Evolutionary conservation across 2,113 vertebrate genomes (phyloP), one percentile per base, ranked within the genome.

Genomic region (Halichoeres trimaculatus): DNA sequence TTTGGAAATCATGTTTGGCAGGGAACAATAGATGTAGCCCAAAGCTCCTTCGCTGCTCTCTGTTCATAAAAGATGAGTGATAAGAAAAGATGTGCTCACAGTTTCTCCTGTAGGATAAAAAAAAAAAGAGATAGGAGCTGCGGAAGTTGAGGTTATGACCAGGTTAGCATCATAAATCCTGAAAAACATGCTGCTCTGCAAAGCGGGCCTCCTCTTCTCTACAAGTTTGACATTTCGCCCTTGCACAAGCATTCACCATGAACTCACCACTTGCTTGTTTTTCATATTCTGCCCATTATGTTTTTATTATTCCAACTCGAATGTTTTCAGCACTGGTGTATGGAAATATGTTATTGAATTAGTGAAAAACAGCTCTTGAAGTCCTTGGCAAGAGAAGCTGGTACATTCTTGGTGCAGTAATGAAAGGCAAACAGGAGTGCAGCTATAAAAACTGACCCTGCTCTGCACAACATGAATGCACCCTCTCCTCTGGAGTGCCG

Each of bases 161-260:
- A n/a, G 26, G 11, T 17, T 45, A 5, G 30, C 11, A 14, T 34
- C 30, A 26, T 24, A 35, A 14, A 17, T 11, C 8, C 23, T 4
- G 22, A 73, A 58, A 30, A 3, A 11, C 13, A 41, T 3, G 3
- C 14, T 24, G 10, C 38, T 34, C 55, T 60, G 2, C 47, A 43
- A 57, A 53, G 0, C 14, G 54, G 30, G 1, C n/a, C 16, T 51
- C 24, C 8, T 5, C 34, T 45, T 30, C 17, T 68, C 19, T 53
- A 52, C 41, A 74, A 50, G 74, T 75, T 74, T 86, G 57, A 81
- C 81, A 67, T 69, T 51, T 66, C 65, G 13, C 50, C 70, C 56
- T 50, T 10, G 17, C 30, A 53, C 43, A 26, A n/a, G 11, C 50
- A 35, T 77, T 81, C 38, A 58, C 8, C 73, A 61, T 60, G 62